Conservation (phyloP, 2,888 invertebrate species). For the Sisyra nigra region DNA sequence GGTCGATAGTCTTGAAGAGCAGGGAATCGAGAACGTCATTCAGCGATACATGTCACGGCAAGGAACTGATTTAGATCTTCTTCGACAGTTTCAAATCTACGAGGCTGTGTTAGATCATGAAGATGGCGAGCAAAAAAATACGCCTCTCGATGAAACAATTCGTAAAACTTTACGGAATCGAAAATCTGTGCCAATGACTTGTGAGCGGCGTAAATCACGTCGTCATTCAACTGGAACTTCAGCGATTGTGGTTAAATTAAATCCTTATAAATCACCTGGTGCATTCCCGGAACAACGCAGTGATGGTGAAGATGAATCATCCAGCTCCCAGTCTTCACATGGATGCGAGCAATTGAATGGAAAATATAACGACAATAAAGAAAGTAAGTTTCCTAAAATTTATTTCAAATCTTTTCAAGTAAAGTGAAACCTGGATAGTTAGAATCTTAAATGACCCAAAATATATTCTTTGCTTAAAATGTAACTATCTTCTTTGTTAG, state of each 20-base stretch:
- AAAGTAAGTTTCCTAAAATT: constrained; percentile 23
- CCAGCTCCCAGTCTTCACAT: constrained; percentile 41
- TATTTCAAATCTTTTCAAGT: neutral
- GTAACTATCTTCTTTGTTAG: too few relatives aligned
- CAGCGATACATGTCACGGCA: constrained; percentile 82
- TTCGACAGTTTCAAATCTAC: constrained; percentile 88
- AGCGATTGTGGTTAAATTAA: constrained; percentile 24
- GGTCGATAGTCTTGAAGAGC: constrained; percentile 78
- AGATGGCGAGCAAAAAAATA: constrained; percentile 60
- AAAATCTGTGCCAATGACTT: constrained; percentile 39
- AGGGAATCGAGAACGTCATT: constrained; percentile 76
- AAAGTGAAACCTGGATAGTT: neutral
- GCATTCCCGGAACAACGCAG: constrained; percentile 16
- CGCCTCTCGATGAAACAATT: constrained; percentile 47
- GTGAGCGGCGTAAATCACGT: constrained; percentile 63
- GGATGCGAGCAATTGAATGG: constrained; percentile 36
- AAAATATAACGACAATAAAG: constrained; percentile 36
- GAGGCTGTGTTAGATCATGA: constrained; percentile 84
- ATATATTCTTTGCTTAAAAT: too few relatives aligned
- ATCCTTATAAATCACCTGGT: constrained; percentile 18
- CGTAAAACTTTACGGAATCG: constrained; percentile 60
- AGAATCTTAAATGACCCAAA: too few relatives aligned
- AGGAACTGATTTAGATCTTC: constrained; percentile 81
- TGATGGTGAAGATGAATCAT: constrained; percentile 36
- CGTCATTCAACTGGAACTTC: constrained; percentile 56